Evolutionary conservation across 2,113 vertebrate genomes (phyloP).

Genomic region (Rhinoptilus africanus): DNA sequence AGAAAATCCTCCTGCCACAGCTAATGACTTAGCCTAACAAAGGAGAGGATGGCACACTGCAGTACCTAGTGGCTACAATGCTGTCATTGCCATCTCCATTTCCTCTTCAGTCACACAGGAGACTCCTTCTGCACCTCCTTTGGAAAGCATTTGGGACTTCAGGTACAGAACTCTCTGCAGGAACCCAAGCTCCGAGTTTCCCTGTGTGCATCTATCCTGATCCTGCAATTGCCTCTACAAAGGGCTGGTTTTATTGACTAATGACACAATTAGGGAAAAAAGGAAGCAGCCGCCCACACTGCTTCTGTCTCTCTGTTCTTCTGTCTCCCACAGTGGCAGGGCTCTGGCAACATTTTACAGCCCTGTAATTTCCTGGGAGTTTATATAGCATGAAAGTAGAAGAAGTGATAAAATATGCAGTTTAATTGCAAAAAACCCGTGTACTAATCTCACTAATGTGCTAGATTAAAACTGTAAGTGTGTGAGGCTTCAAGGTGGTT

Average conservation of each 20-base stretch:
- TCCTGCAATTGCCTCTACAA: not conserved
- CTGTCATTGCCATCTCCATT: fast-evolving
- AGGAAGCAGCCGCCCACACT: not conserved
- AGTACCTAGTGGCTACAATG: too few species aligned
- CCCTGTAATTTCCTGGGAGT: conserved; percentile 71
- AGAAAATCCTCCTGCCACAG: not conserved
- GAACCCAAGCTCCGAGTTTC: not conserved
- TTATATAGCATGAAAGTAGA: conserved; percentile 75
- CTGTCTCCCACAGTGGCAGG: conserved; percentile 42
- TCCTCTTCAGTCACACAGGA: not conserved
- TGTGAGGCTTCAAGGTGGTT: conserved; percentile 65
- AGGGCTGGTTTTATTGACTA: not conserved
- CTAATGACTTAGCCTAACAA: not conserved
- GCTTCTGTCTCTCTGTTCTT: conserved; percentile 33
- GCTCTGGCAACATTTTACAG: conserved; percentile 62
- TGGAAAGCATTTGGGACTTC: not conserved
- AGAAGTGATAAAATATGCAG: conserved; percentile 75
- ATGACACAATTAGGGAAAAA: not conserved
- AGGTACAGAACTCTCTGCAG: not conserved
- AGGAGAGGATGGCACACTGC: too few species aligned
- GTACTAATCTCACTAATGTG: conserved; percentile 74
- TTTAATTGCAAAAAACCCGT: conserved; percentile 66
- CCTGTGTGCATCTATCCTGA: not conserved
- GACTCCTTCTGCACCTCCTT: fast-evolving
- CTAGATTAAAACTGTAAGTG: conserved; percentile 67